These are phyloP conservation scores for Morpho achilles DNA, from an alignment of 2,888 invertebrate species.

Conservation along the genomic window DNA sequence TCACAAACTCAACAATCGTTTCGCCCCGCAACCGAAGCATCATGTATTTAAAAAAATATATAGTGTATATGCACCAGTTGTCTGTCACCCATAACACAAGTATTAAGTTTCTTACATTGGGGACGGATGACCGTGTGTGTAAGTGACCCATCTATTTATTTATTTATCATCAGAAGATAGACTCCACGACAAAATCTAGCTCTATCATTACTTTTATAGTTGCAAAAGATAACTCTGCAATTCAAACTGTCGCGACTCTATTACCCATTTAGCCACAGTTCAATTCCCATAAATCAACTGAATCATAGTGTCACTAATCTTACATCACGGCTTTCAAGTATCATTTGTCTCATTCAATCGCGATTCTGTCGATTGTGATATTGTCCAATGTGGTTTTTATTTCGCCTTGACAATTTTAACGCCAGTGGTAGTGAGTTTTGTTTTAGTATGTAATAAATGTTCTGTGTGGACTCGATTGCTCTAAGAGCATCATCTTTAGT, in stretches of 20 bases:
- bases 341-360: slow-evolving; percentile 48
- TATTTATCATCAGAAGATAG: too few relatives aligned
- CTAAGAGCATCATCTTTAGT: slow-evolving; percentile 47
- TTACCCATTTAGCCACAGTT: neutral
- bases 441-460: slow-evolving; percentile 51
- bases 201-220: too few relatives aligned
- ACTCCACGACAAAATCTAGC: too few relatives aligned
- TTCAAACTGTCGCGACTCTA: neutral
- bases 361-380: slow-evolving; percentile 28
- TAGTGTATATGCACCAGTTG: too few relatives aligned
- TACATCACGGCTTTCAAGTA: slow-evolving; percentile 46
- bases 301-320: slow-evolving; percentile 43
- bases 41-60: too few relatives aligned
- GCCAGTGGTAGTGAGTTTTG: slow-evolving; percentile 9
- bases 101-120: too few relatives aligned
- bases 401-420: slow-evolving; percentile 2
- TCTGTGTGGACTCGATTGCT: slow-evolving; percentile 54
- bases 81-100: too few relatives aligned
- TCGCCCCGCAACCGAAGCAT: too few relatives aligned
- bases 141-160: too few relatives aligned
- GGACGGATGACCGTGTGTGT: too few relatives aligned
- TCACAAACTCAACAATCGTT: too few relatives aligned
- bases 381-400: slow-evolving; percentile 8
- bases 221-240: too few relatives aligned
- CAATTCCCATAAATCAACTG: slow-evolving; percentile 33